Evolutionary conservation across 1,140 invertebrate genomes (phyloP).

Genomic region (Bombus affinis): DNA sequence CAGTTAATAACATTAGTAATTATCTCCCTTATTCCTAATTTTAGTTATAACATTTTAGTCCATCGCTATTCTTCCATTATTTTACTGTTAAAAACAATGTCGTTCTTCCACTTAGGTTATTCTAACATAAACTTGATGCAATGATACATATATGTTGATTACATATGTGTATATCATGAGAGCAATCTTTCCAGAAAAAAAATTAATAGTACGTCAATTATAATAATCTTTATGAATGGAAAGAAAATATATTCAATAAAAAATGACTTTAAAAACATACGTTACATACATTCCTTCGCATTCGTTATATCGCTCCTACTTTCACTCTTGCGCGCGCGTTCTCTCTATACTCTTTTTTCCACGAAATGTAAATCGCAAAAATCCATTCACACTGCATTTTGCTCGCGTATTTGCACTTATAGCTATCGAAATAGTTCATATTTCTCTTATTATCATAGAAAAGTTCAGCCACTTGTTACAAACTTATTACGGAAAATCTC

Average conservation of each 20-base stretch:
- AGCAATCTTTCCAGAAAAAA: slow-evolving; percentile 10
- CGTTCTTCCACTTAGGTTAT: background rate
- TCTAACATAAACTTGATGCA: slow-evolving; percentile 2
- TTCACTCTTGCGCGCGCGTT: slow-evolving; percentile 32
- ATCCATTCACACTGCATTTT: slow-evolving; percentile 35
- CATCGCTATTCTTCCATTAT: slow-evolving; percentile 29
- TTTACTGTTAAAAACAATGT: background rate
- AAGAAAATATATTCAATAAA: slow-evolving; percentile 41
- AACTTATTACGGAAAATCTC: slow-evolving; percentile 30
- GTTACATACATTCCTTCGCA: background rate
- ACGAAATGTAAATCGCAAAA: slow-evolving; percentile 26
- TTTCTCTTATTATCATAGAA: slow-evolving; percentile 40
- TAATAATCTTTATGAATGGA: slow-evolving; percentile 25
- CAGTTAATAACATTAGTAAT: slow-evolving; percentile 76
- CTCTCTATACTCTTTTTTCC: slow-evolving; percentile 9
- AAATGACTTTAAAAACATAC: slow-evolving; percentile 34
- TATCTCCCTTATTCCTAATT: slow-evolving; percentile 70
- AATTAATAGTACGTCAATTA: slow-evolving; percentile 21
- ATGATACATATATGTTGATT: slow-evolving; percentile 13
- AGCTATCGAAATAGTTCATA: slow-evolving; percentile 33
- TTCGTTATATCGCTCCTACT: background rate
- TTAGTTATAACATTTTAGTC: slow-evolving; percentile 59
- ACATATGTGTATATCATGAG: background rate
- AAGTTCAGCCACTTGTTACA: slow-evolving; percentile 44
- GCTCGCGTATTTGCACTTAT: slow-evolving; percentile 38